Evolutionary conservation across 2,113 vertebrate genomes (phyloP).

Genomic region (Ginglymostoma cirratum): DNA sequence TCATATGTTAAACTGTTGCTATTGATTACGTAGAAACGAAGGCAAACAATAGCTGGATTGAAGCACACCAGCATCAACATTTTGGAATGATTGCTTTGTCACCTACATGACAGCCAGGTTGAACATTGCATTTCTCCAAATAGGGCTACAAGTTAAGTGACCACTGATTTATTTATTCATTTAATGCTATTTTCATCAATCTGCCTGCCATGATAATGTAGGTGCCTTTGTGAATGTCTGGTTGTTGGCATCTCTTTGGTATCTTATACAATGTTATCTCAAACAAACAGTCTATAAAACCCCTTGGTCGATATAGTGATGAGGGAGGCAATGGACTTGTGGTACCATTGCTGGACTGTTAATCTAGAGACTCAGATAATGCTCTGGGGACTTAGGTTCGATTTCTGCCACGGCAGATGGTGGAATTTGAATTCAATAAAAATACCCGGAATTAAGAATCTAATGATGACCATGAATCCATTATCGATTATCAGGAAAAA

Average conservation of each 20-base stretch:
- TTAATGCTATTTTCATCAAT: neutral
- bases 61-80: neutral
- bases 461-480: no score
- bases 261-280: neutral
- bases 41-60: neutral
- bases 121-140: neutral
- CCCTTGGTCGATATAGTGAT: neutral
- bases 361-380: no score
- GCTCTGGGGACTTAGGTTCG: no score
- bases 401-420: no score
- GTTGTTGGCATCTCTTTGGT: neutral
- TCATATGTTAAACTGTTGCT: neutral
- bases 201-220: neutral
- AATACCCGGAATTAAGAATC: no score
- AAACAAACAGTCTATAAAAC: neutral
- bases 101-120: neutral
- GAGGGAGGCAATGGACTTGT: no score
- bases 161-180: neutral
- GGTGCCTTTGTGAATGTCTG: neutral
- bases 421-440: no score
- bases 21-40: neutral
- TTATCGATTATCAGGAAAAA: no score
- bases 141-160: neutral
- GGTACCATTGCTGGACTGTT: no score
- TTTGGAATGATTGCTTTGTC: neutral